These are phyloP conservation scores for Chiloscyllium punctatum DNA, from an alignment of 2,797 vertebrate species.

Conservation along the genomic window DNA sequence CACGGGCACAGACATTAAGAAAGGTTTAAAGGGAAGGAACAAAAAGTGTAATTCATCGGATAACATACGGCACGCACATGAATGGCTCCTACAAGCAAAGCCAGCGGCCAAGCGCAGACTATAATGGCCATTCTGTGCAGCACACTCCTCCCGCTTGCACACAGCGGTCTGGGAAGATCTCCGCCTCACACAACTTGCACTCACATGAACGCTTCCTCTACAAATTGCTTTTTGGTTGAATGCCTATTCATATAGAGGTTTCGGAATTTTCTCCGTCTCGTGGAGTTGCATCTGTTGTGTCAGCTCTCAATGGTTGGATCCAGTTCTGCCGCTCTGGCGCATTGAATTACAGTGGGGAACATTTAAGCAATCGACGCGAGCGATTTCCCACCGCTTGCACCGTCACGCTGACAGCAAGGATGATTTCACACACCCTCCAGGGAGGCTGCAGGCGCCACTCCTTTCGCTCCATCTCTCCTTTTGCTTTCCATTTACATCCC, in stretches of 20 bases:
- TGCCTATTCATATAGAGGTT: not conserved
- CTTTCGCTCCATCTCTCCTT: not conserved
- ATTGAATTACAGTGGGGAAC: no score
- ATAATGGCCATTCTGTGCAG: slow-evolving; percentile 27
- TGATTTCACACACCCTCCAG: not conserved
- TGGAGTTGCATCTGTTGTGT: not conserved
- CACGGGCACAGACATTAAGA: slow-evolving; percentile 17
- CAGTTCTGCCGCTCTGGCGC: not conserved
- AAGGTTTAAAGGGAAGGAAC: slow-evolving; percentile 32
- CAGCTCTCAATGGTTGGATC: not conserved
- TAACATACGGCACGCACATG: slow-evolving; percentile 36
- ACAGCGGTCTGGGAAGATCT: not conserved
- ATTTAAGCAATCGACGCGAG: not conserved
- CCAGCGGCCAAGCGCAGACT: slow-evolving; percentile 31
- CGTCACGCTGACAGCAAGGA: not conserved
- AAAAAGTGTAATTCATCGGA: slow-evolving; percentile 34
- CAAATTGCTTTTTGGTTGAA: not conserved
- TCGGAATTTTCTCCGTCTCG: not conserved
- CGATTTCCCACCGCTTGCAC: not conserved
- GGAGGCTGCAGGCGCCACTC: not conserved
- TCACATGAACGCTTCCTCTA: not conserved
- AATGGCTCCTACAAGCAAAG: slow-evolving; percentile 30
- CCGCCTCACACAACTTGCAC: not conserved
- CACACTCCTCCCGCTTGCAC: not conserved
- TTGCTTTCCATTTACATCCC: no score